These are phyloP conservation scores for Petaurus breviceps DNA, from an alignment of 2,113 vertebrate species.

Conservation along the genomic window DNA sequence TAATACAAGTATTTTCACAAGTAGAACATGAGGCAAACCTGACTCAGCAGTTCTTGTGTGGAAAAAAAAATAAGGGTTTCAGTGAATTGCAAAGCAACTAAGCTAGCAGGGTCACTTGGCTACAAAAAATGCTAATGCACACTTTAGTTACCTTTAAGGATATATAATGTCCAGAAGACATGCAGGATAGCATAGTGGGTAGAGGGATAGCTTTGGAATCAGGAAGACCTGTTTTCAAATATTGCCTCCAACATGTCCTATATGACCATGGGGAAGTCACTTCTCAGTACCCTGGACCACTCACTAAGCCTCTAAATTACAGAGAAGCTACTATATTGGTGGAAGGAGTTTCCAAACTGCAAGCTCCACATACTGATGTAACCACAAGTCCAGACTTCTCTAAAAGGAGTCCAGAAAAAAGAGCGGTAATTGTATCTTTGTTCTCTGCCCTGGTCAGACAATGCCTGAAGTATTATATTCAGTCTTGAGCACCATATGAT, in stretches of 20 bases:
- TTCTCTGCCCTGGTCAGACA: neutral
- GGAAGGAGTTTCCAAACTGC: neutral
- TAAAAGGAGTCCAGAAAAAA: neutral
- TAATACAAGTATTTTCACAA: neutral
- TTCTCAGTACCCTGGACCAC: neutral
- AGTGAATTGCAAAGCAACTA: neutral
- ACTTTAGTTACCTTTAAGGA: neutral
- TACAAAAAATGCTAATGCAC: neutral
- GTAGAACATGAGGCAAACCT: neutral
- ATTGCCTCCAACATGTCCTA: neutral
- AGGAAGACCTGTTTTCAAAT: neutral
- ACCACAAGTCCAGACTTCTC: neutral
- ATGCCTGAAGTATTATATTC: neutral
- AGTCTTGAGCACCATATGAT: neutral
- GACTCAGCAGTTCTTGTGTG: neutral
- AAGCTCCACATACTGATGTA: neutral
- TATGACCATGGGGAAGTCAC: neutral
- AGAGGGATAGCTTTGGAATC: neutral
- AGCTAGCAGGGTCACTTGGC: neutral
- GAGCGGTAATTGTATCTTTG: neutral
- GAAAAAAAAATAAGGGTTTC: neutral
- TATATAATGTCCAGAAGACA: neutral
- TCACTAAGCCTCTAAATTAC: neutral
- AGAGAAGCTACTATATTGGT: neutral
- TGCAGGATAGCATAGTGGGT: neutral